phyloP scores from a whole-genome alignment of 2,888 invertebrate species.

The Diogma glabrata region DNA sequence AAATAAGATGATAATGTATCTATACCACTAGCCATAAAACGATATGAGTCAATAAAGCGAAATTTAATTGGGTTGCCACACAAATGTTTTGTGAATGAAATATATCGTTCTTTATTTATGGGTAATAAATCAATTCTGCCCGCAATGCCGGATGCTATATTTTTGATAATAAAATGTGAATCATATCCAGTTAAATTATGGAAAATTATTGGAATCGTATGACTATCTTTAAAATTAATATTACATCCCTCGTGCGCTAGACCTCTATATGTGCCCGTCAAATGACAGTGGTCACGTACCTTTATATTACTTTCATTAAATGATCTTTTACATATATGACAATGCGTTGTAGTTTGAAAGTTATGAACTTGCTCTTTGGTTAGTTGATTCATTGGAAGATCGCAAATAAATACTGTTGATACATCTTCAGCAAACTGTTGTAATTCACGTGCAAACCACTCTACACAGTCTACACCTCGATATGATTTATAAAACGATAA shows the following conservation, averaged over 20 bases:
- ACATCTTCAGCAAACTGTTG: background rate
- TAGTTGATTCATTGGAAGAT: background rate
- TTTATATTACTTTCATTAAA: conserved; percentile 8
- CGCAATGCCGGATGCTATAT: background rate
- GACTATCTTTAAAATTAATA: too few species aligned
- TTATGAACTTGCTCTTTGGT: background rate
- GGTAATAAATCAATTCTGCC: conserved; percentile 11
- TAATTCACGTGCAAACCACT: conserved; percentile 9
- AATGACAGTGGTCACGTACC: conserved; percentile 18
- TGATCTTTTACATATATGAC: conserved; percentile 15
- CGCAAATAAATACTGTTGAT: background rate
- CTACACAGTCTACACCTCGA: conserved; percentile 10
- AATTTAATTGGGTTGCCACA: conserved; percentile 3
- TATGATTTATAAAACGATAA: conserved; percentile 14
- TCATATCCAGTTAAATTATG: too few species aligned
- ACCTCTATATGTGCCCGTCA: conserved; percentile 16
- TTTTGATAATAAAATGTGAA: conserved; percentile 4
- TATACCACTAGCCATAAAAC: conserved; percentile 13
- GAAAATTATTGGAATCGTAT: too few species aligned
- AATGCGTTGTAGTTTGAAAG: conserved; percentile 11
- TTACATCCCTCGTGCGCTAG: too few species aligned
- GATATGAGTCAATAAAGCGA: conserved; percentile 14
- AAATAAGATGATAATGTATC: conserved; percentile 8
- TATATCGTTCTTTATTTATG: conserved; percentile 14
- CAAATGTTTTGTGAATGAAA: conserved; percentile 15